Conservation (phyloP, 2,797 vertebrate genomes). For the Pampus argenteus region DNA sequence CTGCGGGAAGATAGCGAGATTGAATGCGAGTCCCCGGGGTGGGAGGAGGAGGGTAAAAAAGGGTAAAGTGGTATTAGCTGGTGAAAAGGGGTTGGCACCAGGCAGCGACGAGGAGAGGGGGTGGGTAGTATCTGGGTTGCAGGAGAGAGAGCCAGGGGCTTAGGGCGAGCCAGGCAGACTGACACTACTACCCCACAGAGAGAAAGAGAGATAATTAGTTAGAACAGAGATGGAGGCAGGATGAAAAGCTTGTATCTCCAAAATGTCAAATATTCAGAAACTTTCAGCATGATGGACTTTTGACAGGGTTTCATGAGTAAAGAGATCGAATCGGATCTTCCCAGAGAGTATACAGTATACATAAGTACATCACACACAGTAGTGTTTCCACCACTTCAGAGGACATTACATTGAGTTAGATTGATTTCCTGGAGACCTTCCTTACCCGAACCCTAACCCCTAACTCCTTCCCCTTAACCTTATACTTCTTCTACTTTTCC, state of each 20-base stretch:
- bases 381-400: no score
- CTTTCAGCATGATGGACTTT: background rate
- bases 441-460: no score
- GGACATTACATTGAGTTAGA: no score
- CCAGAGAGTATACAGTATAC: background rate
- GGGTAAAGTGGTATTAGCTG: conserved; percentile 79
- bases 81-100: conserved; percentile 70
- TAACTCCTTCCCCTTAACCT: no score
- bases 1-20: conserved; percentile 80
- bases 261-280: conserved; percentile 22
- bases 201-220: conserved; percentile 15
- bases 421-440: no score
- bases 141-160: conserved; percentile 48
- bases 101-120: conserved; percentile 26
- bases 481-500: no score
- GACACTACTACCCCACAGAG: conserved; percentile 30
- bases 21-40: conserved; percentile 74
- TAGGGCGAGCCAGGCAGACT: conserved; percentile 62
- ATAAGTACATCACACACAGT: no score
- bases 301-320: background rate
- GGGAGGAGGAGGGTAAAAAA: conserved; percentile 63
- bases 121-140: conserved; percentile 58
- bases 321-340: background rate
- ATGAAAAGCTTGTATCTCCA: conserved; percentile 12
- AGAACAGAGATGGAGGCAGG: conserved; percentile 3